These are phyloP conservation scores for Helicoverpa armigera DNA, from an alignment of 1,140 invertebrate genomes.

Conservation along the genomic window DNA sequence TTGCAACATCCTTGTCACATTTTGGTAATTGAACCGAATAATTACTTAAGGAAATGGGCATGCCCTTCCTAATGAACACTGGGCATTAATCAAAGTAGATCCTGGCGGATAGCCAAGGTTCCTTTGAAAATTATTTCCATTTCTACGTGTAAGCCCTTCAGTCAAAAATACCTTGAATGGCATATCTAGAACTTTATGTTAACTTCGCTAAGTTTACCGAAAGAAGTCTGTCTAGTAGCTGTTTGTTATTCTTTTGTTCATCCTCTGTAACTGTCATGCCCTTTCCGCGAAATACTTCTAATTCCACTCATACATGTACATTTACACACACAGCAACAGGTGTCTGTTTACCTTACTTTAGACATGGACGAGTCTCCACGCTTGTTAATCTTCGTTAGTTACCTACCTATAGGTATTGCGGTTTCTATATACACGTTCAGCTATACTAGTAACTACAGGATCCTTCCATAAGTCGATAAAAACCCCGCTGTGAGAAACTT, in stretches of 20 bases:
- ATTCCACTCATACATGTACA: neutral
- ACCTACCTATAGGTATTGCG: neutral
- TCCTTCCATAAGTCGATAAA: neutral
- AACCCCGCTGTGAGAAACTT: neutral
- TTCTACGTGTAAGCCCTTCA: neutral
- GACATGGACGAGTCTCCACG: neutral
- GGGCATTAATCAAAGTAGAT: neutral
- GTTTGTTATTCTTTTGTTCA: neutral
- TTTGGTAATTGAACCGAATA: neutral
- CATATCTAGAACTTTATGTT: no score
- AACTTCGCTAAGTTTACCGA: neutral
- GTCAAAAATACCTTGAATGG: neutral
- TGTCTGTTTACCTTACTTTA: conserved; percentile 13
- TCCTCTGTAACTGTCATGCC: neutral
- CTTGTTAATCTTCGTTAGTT: neutral
- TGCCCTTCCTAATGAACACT: conserved; percentile 3
- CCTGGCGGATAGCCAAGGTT: conserved; percentile 8
- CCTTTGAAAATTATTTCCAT: neutral
- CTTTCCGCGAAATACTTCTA: conserved; percentile 20
- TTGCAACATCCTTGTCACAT: neutral
- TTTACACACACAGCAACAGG: neutral
- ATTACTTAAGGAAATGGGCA: neutral
- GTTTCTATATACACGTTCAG: neutral
- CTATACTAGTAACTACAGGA: neutral
- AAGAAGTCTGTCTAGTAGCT: neutral